phyloP scores from a whole-genome alignment of 1,140 invertebrate genomes.

The Hestina assimilis region DNA sequence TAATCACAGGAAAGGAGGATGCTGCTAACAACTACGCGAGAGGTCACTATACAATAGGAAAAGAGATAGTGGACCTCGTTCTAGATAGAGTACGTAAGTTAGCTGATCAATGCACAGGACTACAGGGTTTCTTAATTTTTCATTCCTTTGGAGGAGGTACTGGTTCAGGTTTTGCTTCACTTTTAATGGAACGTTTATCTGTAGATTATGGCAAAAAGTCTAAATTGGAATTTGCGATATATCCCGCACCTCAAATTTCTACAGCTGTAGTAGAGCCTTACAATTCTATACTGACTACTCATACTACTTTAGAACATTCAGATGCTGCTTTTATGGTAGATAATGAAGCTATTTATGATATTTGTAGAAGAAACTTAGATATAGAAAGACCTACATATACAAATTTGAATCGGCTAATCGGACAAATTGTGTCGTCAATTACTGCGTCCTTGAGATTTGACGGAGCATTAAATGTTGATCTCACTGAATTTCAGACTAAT shows the following conservation, averaged over 20 bases:
- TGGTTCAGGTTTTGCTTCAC: conserved; percentile 91
- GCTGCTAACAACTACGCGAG: conserved; percentile 92
- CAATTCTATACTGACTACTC: conserved; percentile 90
- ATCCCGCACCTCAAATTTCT: conserved; percentile 93
- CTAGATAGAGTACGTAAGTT: conserved; percentile 88
- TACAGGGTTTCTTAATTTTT: conserved; percentile 94
- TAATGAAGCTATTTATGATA: conserved; percentile 90
- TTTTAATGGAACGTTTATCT: conserved; percentile 93
- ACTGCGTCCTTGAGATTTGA: conserved; percentile 81
- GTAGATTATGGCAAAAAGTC: conserved; percentile 94
- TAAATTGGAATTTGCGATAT: conserved; percentile 93
- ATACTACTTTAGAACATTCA: conserved; percentile 91
- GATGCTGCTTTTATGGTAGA: conserved; percentile 94
- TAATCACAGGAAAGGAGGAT: conserved; percentile 91
- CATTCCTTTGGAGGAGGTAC: conserved; percentile 94
- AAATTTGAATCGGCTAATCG: conserved; percentile 88
- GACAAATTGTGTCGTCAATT: conserved; percentile 92
- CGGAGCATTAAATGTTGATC: conserved; percentile 91
- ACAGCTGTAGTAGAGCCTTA: conserved; percentile 95
- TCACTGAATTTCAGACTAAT: conserved; percentile 94
- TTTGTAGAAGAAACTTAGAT: conserved; percentile 92
- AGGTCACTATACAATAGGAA: conserved; percentile 93
- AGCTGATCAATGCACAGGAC: conserved; percentile 91
- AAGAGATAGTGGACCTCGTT: conserved; percentile 90
- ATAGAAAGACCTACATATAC: conserved; percentile 91